Base-by-base conservation (phyloP, 1,140 invertebrate genomes). In the Pogonomyrmex californicus region DNA sequence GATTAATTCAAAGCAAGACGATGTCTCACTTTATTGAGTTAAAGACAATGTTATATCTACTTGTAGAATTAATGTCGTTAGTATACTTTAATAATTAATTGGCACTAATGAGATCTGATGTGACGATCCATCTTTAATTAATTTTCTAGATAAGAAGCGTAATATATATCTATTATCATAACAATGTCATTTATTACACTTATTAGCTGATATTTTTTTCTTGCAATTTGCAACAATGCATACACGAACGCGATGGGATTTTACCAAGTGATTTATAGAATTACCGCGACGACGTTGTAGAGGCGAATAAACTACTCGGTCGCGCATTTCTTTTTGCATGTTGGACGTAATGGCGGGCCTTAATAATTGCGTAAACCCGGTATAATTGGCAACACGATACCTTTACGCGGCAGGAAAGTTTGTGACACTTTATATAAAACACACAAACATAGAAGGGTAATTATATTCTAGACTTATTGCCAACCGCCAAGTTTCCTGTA, bases 371-470 rank as follows among this genome's bases (percentile, higher is more conserved):
- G 88, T 78, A 86, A 71, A 83, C 86, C 78, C 58, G 14, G 81
- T 77, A 86, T 91, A 91, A 91, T 91, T 91, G 89, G 89, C 81
- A 90, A 91, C 86, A 78, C 62, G 88, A 91, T 90, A 90, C 82
- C 82, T 82, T 78, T 71, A 63, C 81, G 86, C 77, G 73, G 58
- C 63, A 47, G 62, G 88, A 81, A 88, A 91, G 86, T 90, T 91
- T 73, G 86, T 78, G 88, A 87, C 81, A 88, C 68, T 90, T 90
- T 75, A 62, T 86, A 86, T 86, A 90, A 91, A 90, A 91, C 82
- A 86, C 85, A 91, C 81, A 91, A 91, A 90, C 86, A 87, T 81
- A 88, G 86, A 54, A 38, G 33, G 49, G 54, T 88, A 90, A 88
- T 91, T 90, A 90, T 90, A 77, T 83, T 77, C 30, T 23, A 82